phyloP scores from a whole-genome alignment of 1,140 invertebrate species.

The Microplitis mediator region DNA sequence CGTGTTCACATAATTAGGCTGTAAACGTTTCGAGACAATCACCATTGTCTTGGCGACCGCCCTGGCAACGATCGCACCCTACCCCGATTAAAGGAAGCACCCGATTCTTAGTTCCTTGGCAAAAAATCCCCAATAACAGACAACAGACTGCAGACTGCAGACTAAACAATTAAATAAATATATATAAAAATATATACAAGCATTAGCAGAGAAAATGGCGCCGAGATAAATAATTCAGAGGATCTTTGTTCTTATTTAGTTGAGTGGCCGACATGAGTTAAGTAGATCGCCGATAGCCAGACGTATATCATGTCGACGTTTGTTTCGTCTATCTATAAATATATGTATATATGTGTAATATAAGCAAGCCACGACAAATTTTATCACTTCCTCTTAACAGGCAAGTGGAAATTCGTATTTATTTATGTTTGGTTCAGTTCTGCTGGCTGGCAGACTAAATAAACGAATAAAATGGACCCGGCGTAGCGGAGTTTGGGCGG shows the following conservation, averaged over 20 bases:
- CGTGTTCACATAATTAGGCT: conserved; percentile 65
- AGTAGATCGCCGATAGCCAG: not conserved
- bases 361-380: not conserved
- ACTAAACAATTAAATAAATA: too few relatives aligned
- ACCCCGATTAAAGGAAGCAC: conserved; percentile 35
- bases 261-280: not conserved
- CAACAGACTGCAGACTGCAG: too few relatives aligned
- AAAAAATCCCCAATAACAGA: not conserved
- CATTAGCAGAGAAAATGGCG: not conserved
- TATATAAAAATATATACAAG: too few relatives aligned
- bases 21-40: conserved; percentile 64
- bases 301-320: conserved; percentile 6
- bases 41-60: conserved; percentile 54
- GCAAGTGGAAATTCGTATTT: not conserved
- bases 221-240: not conserved
- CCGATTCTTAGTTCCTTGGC: not conserved
- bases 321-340: conserved; percentile 20
- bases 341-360: not conserved
- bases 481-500: too few relatives aligned
- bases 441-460: not conserved
- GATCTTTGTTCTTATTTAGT: conserved; percentile 3
- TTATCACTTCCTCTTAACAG: not conserved
- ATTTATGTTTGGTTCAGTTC: not conserved
- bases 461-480: too few relatives aligned
- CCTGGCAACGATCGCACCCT: conserved; percentile 31